Evolutionary conservation across 2,888 invertebrate genomes (phyloP).

Genomic region (Julus scanicus): DNA sequence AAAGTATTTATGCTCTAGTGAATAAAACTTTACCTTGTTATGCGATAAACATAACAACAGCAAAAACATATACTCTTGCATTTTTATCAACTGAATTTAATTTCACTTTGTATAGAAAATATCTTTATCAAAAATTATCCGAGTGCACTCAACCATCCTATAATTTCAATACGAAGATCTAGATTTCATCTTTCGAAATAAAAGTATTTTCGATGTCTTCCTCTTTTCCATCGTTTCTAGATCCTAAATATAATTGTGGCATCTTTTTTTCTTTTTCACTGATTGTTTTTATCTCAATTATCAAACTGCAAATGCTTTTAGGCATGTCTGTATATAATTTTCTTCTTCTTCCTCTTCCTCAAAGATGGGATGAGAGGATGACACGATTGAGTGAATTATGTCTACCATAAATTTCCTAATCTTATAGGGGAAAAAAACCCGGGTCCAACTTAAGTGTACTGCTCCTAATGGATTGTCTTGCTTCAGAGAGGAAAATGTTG

Average conservation of each 20-base stretch:
- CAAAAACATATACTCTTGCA: background rate
- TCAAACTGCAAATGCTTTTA: constrained; percentile 26
- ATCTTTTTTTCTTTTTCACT: background rate
- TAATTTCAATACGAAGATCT: background rate
- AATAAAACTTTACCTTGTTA: background rate
- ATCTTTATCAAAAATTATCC: background rate
- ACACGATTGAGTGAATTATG: constrained; percentile 33
- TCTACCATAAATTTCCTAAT: constrained; percentile 33
- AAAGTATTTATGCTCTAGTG: background rate
- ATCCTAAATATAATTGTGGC: background rate
- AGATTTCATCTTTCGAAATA: background rate
- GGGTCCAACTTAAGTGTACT: constrained; percentile 3
- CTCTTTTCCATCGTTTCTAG: background rate
- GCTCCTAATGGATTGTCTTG: constrained; percentile 15
- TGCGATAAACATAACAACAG: background rate
- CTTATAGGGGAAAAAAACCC: background rate
- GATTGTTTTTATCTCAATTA: constrained; percentile 17
- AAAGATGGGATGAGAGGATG: background rate
- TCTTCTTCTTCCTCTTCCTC: background rate
- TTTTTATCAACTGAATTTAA: background rate
- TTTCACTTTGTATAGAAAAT: background rate
- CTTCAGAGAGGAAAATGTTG: background rate
- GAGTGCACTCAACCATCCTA: background rate
- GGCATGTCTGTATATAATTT: constrained; percentile 4
- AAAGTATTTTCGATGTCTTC: background rate